Conservation (phyloP, 2,113 vertebrate genomes). For the Rhea americana region DNA sequence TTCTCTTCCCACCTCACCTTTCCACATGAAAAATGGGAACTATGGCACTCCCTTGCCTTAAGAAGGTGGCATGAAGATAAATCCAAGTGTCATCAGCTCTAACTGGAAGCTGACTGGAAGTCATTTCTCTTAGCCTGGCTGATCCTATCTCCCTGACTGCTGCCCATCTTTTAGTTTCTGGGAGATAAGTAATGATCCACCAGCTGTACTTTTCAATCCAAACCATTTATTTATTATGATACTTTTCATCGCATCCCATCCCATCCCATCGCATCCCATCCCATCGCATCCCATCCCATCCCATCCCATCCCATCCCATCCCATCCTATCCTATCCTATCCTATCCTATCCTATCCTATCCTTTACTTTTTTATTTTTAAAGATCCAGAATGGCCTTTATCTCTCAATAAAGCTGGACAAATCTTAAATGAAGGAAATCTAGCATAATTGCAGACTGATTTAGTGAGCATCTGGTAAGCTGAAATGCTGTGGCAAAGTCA, state of each 20-base stretch:
- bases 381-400: background rate
- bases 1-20: background rate
- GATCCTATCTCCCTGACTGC: background rate
- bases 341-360: background rate
- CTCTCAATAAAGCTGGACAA: background rate
- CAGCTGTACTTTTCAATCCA: background rate
- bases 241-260: background rate
- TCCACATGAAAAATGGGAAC: background rate
- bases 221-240: background rate
- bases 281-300: background rate
- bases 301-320: background rate
- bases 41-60: background rate
- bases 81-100: background rate
- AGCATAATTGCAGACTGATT: background rate
- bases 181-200: background rate
- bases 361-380: background rate
- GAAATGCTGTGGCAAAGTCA: background rate
- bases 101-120: background rate
- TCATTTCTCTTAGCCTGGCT: background rate
- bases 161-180: background rate
- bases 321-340: background rate
- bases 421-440: background rate
- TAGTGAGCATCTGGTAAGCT: constrained; percentile 22
- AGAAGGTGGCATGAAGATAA: background rate
- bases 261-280: background rate